Evolutionary conservation across 2,888 invertebrate species (phyloP).

Genomic region (Allacma fusca): DNA sequence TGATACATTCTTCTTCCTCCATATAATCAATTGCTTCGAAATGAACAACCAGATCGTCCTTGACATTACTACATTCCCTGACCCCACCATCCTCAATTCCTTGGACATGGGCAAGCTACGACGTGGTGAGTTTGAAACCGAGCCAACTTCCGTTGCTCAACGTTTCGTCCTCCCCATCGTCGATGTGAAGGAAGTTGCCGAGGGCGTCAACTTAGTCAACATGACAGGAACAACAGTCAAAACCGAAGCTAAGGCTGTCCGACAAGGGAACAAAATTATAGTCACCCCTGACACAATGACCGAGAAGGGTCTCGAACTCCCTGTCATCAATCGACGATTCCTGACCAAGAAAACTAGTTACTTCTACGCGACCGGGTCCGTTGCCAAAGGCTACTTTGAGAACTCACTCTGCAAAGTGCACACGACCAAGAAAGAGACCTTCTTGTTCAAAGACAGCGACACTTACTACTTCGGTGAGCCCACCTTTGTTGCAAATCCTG

Average conservation of each 20-base stretch:
- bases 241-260: constrained; percentile 63
- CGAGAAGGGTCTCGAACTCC: constrained; percentile 65
- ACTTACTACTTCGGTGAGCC: constrained; percentile 48
- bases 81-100: constrained; percentile 63
- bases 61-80: constrained; percentile 63
- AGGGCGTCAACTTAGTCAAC: constrained; percentile 60
- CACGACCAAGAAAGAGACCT: constrained; percentile 40
- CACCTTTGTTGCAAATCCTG: constrained; percentile 47
- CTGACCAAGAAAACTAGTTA: constrained; percentile 65
- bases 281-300: constrained; percentile 61
- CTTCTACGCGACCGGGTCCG: constrained; percentile 65
- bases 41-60: constrained; percentile 58
- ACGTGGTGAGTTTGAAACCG: constrained; percentile 50
- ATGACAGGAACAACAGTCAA: constrained; percentile 35
- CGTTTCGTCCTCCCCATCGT: constrained; percentile 65
- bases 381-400: constrained; percentile 40
- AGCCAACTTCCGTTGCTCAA: constrained; percentile 62
- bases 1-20: constrained; percentile 68
- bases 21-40: constrained; percentile 68
- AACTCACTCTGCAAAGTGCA: constrained; percentile 53
- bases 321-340: constrained; percentile 65
- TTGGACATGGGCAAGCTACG: constrained; percentile 63
- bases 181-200: constrained; percentile 56
- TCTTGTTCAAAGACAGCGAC: constrained; percentile 47
- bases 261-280: constrained; percentile 62